Base-by-base conservation (phyloP, 2,888 invertebrate species). In the Empis stercorea region DNA sequence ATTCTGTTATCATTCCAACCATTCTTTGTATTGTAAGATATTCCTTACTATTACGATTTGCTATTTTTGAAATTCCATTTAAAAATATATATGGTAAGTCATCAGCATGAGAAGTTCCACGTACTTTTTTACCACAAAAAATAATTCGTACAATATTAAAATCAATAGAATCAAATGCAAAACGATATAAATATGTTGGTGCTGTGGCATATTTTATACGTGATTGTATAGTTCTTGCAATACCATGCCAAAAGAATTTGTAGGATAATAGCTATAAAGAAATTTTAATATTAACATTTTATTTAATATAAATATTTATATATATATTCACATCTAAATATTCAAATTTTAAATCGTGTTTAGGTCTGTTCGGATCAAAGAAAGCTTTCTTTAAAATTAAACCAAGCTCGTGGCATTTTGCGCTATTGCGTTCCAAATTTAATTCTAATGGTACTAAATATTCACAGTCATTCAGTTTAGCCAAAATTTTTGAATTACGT, bases 91-190 rank as follows among this genome's bases (percentile, higher is more conserved):
- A 69, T 27, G 65, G 63, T 30, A 69, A 56, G 55, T 69, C 69
- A 56, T 69, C 69, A 3, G 59, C 70, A 51, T 69, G 70, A 48
- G 67, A 68, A 45, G 65, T 64, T 48, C 68, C 68, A 30, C 66
- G 62, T 32, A 64, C 57, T 52, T 64, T 63, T 46, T 62, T 59
- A 14, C 69, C 68, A 45, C 66, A 67, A 36, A 60, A 63, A 42
- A 66, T 59, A 46, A 62, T 64, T 20, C 66, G 61, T 54, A 68
- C 61, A 20, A 62, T 61, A 56, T 68, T 69, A 38, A 68, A 68
- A 53, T 64, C 57, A 49, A 65, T 62, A 3, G 68, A 69, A 44
- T 70, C 68, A 46, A 61, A 62, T 16, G 65, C 66, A 51, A 70
- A 69, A 27, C 68, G 62, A 38, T 68, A 68, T 2, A 69, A 48